Percentiles rank a stretch among this genome's conserved stretches.
These are phyloP conservation scores for Acanthornis magna DNA, from an alignment of 2,797 vertebrate genomes.

Conservation along the genomic window DNA sequence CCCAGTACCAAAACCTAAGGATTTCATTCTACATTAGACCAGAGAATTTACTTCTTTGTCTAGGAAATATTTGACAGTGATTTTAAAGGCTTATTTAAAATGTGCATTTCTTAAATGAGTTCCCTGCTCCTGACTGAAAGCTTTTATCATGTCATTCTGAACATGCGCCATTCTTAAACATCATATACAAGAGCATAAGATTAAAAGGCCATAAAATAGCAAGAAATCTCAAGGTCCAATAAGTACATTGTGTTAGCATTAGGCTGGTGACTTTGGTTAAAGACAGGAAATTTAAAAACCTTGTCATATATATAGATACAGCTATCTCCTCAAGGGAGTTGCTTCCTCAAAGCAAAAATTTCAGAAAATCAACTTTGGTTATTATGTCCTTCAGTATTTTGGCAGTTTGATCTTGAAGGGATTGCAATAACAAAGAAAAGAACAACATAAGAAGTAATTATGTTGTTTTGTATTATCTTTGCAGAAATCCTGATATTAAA, in stretches of 20 bases:
- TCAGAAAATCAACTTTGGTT: neutral
- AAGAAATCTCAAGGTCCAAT: neutral
- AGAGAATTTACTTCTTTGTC: slow-evolving; percentile 17
- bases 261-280: neutral
- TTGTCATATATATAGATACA: neutral
- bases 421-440: neutral
- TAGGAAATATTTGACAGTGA: slow-evolving; percentile 30
- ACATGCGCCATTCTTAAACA: neutral
- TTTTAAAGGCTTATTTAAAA: slow-evolving; percentile 47
- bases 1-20: neutral
- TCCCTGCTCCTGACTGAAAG: neutral
- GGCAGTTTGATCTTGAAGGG: neutral
- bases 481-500: neutral
- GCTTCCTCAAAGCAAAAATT: neutral
- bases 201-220: neutral
- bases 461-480: neutral
- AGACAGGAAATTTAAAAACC: neutral
- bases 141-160: neutral
- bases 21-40: slow-evolving; percentile 38
- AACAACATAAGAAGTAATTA: neutral
- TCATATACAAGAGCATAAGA: neutral
- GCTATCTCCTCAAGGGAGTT: neutral
- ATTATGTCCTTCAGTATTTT: neutral
- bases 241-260: neutral
- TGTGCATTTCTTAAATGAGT: neutral